Base-by-base conservation (phyloP, 1,140 invertebrate species). In the Drosophila kanapiae region DNA sequence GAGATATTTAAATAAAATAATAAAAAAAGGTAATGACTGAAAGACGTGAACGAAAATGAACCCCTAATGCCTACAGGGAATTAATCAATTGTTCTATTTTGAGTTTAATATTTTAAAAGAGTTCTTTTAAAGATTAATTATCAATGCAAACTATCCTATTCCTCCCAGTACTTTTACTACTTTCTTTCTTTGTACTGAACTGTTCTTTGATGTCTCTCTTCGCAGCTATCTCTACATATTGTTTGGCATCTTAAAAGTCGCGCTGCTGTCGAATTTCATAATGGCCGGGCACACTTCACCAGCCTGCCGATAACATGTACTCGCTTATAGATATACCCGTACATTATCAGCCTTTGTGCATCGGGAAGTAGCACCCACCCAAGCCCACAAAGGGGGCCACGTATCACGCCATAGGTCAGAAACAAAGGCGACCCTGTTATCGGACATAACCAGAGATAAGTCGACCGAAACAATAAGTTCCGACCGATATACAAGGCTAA, bases 381-480 rank as follows among this genome's bases (percentile, higher is more conserved):
- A 11, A 4, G 4, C 51, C 35, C 51, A 64, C 38, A 33, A 68
- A 47, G 70, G 47, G 49, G 43, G 43, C 29, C 38, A 76, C 74
- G 35, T 29, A 54, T 38, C 64, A 65, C 80, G 63, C 68, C 75
- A 75, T 35, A 63, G 63, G 59, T 69, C 61, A 74, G 69, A 51
- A 60, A 84, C 67, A 80, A 84, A 77, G 75, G 37, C 62, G 29
- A 74, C 59, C 49, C 42, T 65, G 59, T n/a, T n/a, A n/a, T n/a
- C n/a, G n/a, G n/a, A n/a, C n/a, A 62, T 83, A 57, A 29, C 57
- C 51, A 48, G 69, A 71, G 71, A 80, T 67, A 80, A 68, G 71
- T 47, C 49, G 6, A 3, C 8, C 53, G 45, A 49, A 62, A 49
- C 37, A 56, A 60, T 31, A 40, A 49, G 35, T 9, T 18, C 9